These are phyloP conservation scores for Danio jaintianensis DNA, from an alignment of 2,797 vertebrate genomes.

Conservation along the genomic window DNA sequence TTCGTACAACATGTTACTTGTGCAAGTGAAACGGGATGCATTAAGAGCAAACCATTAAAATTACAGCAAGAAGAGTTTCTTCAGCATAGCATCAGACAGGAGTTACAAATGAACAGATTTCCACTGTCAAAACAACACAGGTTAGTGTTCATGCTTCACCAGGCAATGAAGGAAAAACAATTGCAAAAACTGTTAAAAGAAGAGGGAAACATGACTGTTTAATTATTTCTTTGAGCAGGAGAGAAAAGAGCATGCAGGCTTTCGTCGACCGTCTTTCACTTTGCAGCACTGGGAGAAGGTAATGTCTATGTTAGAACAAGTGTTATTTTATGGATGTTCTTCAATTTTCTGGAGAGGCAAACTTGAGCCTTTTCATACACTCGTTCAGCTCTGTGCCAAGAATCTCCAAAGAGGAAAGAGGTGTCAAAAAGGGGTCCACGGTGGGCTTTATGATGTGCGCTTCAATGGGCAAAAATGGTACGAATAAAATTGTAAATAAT, in stretches of 20 bases:
- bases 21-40: conserved; percentile 66
- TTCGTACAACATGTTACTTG: conserved; percentile 18
- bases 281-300: conserved; percentile 62
- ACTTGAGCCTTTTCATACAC: conserved; percentile 53
- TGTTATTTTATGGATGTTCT: conserved; percentile 35
- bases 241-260: conserved; percentile 76
- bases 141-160: conserved; percentile 76
- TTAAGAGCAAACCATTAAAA: conserved; percentile 65
- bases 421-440: conserved; percentile 61
- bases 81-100: conserved; percentile 50
- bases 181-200: conserved; percentile 13
- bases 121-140: conserved; percentile 69
- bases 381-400: conserved; percentile 51
- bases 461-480: conserved; percentile 61
- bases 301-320: conserved; percentile 45
- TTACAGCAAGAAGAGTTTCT: conserved; percentile 33
- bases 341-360: conserved; percentile 65
- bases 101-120: conserved; percentile 67
- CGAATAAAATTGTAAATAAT: conserved; percentile 66
- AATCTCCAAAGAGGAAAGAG: conserved; percentile 73
- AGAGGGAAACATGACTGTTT: conserved; percentile 50
- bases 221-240: conserved; percentile 60
- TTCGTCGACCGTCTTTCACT: conserved; percentile 67
- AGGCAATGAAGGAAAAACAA: conserved; percentile 61
- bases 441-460: too few relatives aligned